These are phyloP conservation scores for Tetragnatha versicolor DNA, from an alignment of 1,140 invertebrate species.

Conservation along the genomic window DNA sequence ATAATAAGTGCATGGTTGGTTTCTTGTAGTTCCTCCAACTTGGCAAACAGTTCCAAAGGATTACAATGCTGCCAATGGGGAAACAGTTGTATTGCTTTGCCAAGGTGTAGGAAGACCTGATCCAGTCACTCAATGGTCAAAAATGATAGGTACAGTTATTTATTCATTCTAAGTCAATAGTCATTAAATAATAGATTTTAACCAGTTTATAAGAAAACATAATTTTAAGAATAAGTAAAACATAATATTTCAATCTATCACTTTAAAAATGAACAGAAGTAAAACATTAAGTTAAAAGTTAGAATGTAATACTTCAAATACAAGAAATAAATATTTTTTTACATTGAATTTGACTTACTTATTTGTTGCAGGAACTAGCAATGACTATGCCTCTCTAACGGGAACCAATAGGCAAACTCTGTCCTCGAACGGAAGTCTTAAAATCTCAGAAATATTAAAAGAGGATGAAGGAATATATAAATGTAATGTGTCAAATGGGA, in stretches of 20 bases:
- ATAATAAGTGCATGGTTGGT: not conserved
- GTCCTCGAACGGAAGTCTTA: not conserved
- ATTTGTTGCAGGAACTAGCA: not conserved
- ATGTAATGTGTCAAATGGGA: slow-evolving; percentile 24
- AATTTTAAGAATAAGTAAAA: not conserved
- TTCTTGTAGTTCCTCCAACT: slow-evolving; percentile 18
- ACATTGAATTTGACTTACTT: not conserved
- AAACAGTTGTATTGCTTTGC: slow-evolving; percentile 12
- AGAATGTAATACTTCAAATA: not conserved
- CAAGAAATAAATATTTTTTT: not conserved
- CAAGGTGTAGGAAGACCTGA: slow-evolving; percentile 34
- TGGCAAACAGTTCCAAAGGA: slow-evolving; percentile 27
- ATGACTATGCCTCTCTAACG: not conserved
- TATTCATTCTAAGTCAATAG: not conserved
- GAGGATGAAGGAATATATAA: slow-evolving; percentile 42
- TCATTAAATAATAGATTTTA: not conserved
- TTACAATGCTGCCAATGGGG: slow-evolving; percentile 17
- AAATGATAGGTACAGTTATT: not conserved
- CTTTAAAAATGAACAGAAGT: not conserved
- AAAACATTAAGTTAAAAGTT: not conserved
- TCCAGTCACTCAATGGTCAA: not conserved
- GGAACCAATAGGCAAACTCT: not conserved
- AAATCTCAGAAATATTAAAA: slow-evolving; percentile 19
- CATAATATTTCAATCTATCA: not conserved
- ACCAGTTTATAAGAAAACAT: not conserved